phyloP scores from a whole-genome alignment of 1,140 invertebrate species.

The Lycorma delicatula region DNA sequence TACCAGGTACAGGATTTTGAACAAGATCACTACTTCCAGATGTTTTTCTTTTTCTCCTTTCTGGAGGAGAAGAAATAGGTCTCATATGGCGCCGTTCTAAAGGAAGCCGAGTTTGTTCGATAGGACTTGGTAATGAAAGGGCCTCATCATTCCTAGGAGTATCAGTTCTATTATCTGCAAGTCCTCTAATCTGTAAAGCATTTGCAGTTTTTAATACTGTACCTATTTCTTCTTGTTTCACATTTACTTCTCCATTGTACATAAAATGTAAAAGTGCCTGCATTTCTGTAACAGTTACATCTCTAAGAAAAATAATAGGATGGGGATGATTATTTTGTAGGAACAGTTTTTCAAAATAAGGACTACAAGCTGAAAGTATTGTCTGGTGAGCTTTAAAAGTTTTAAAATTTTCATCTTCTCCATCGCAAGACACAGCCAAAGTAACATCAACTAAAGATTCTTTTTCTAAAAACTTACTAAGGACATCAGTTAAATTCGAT shows the following conservation, averaged over 20 bases:
- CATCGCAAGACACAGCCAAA: conserved; percentile 70
- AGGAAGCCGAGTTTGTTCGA: conserved; percentile 13
- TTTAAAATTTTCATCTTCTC: conserved; percentile 43
- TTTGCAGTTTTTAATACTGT: conserved; percentile 86
- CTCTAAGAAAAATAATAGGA: conserved; percentile 85
- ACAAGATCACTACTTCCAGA: conserved; percentile 20
- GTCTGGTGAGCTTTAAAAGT: conserved; percentile 89
- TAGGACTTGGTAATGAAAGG: conserved; percentile 1
- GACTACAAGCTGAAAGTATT: conserved; percentile 86
- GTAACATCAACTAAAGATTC: conserved; percentile 87
- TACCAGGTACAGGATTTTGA: conserved; percentile 7
- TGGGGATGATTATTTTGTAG: conserved; percentile 83
- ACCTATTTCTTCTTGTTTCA: conserved; percentile 74
- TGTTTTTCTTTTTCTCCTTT: conserved; percentile 24
- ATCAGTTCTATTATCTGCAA: conserved; percentile 36
- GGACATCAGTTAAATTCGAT: conserved; percentile 77
- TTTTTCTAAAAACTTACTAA: conserved; percentile 73
- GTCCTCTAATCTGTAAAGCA: conserved; percentile 79
- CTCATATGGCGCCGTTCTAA: neutral
- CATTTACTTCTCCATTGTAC: conserved; percentile 86
- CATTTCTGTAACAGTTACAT: conserved; percentile 79
- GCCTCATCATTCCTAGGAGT: conserved; percentile 10
- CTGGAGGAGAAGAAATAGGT: conserved; percentile 21
- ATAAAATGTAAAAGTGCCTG: conserved; percentile 81
- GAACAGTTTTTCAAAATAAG: conserved; percentile 90